Conservation (phyloP, 2,797 vertebrate genomes). For the Oophaga sylvatica region DNA sequence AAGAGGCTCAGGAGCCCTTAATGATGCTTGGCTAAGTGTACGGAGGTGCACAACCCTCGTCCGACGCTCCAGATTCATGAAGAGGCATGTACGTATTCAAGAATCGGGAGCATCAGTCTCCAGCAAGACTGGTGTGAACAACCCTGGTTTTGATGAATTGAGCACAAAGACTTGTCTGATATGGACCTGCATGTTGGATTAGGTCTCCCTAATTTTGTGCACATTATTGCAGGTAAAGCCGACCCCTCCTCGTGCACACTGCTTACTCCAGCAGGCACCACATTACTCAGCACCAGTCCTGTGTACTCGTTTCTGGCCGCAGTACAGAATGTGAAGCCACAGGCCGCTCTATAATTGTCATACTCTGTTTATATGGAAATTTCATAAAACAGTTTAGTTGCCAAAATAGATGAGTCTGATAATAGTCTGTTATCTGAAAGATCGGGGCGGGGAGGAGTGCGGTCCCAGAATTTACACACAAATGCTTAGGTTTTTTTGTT, state of each 20-base stretch:
- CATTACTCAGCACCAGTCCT: not conserved
- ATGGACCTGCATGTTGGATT: no score
- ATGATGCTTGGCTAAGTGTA: no score
- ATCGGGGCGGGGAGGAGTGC: constrained; percentile 19
- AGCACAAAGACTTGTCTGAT: no score
- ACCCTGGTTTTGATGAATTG: no score
- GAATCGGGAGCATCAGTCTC: no score
- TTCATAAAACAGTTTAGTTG: constrained; percentile 59
- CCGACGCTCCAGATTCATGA: no score
- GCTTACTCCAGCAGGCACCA: not conserved
- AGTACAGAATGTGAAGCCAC: not conserved
- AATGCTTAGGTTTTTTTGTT: constrained; percentile 18
- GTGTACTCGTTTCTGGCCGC: not conserved
- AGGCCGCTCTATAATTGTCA: constrained; percentile 41
- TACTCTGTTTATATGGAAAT: constrained; percentile 62
- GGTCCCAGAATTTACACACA: constrained; percentile 52
- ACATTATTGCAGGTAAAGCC: not conserved
- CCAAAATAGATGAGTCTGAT: constrained; percentile 62
- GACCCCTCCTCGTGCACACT: no score
- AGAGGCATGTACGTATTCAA: no score
- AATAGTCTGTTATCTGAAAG: constrained; percentile 50
- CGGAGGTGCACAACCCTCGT: no score
- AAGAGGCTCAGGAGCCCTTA: no score
- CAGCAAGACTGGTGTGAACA: no score
- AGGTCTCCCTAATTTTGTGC: not conserved